Evolutionary conservation across 2,113 vertebrate species (phyloP), one percentile per base, ranked within the genome.

Genomic region (Scytalopus superciliaris): DNA sequence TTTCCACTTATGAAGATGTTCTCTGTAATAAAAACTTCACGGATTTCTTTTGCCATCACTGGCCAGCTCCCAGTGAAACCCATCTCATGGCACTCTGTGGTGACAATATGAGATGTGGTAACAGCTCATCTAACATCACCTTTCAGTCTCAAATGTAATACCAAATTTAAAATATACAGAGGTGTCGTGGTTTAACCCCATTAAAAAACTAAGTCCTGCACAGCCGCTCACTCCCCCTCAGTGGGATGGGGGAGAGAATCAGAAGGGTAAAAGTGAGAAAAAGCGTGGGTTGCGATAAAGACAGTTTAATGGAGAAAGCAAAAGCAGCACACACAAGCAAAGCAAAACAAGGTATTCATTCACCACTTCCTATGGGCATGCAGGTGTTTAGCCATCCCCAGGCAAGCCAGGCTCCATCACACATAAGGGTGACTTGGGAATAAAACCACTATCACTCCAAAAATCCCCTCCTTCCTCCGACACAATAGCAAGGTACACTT

Each of bases 131-230:
- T 81, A 72, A 63, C 30, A 23, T 6, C 11, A 13, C 35, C 40
- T 81, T 85, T 57, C 79, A 77, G n/a, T 59, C 91, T 85, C 75
- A 74, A 68, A 80, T 33, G 30, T 76, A 93, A 79, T 27, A 80
- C 1, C 19, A 19, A 59, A 55, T 74, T 91, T 66, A 63, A 94
- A 88, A 86, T 21, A 74, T 0, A 68, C 53, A 47, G 75, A 66
- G 53, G 40, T 44, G 40, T 64, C 9, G 2, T 33, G 28, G 40
- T 63, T 77, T 56, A 56, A 84, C 35, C 40, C 25, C 49, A 77
- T 49, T 15, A 56, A 63, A 42, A 66, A 63, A 19, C 35, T 37
- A 19, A 42, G n/a, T 35, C 27, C 49, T 24, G 64, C 42, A 70
- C 31, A 42, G 64, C 49, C 23, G 1, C 56, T 84, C 56, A 37